These are phyloP conservation scores for Leptatherina wallacei DNA, from an alignment of 2,797 vertebrate genomes.

Conservation along the genomic window DNA sequence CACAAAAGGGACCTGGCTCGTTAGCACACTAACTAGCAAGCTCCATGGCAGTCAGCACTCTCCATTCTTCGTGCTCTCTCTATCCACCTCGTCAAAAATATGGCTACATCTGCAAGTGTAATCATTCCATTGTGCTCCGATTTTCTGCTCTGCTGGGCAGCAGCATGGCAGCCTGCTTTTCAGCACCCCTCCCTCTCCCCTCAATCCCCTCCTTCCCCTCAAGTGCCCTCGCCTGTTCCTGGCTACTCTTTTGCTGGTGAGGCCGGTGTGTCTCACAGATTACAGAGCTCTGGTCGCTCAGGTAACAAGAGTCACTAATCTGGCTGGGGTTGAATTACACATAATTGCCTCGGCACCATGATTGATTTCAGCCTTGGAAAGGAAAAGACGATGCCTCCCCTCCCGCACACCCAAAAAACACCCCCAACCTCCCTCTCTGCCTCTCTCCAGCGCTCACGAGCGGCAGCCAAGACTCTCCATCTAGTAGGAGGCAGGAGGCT, in stretches of 20 bases:
- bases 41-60: slow-evolving; percentile 66
- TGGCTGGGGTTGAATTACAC: slow-evolving; percentile 95
- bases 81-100: slow-evolving; percentile 80
- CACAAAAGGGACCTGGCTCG: slow-evolving; percentile 75
- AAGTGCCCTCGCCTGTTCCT: slow-evolving; percentile 87
- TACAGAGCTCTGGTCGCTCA: slow-evolving; percentile 88
- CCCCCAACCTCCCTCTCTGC: slow-evolving; percentile 69
- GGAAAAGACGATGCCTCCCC: slow-evolving; percentile 62
- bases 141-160: slow-evolving; percentile 98
- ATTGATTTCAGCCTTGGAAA: slow-evolving; percentile 97
- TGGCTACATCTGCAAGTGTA: slow-evolving; percentile 98
- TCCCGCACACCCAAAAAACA: slow-evolving; percentile 25
- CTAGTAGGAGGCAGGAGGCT: slow-evolving; percentile 99
- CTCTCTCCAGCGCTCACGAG: slow-evolving; percentile 87
- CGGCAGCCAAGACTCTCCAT: slow-evolving; percentile 98
- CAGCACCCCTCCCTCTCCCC: slow-evolving; percentile 84
- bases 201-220: slow-evolving; percentile 58
- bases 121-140: slow-evolving; percentile 95
- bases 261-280: slow-evolving; percentile 73
- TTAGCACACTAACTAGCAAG: slow-evolving; percentile 75
- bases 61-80: slow-evolving; percentile 53
- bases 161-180: slow-evolving; percentile 87
- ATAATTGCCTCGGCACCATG: slow-evolving; percentile 97
- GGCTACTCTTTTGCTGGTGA: slow-evolving; percentile 63
- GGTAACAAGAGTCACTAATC: slow-evolving; percentile 98